These are phyloP conservation scores for Rapana venosa DNA, from an alignment of 2,888 invertebrate species.

Conservation along the genomic window DNA sequence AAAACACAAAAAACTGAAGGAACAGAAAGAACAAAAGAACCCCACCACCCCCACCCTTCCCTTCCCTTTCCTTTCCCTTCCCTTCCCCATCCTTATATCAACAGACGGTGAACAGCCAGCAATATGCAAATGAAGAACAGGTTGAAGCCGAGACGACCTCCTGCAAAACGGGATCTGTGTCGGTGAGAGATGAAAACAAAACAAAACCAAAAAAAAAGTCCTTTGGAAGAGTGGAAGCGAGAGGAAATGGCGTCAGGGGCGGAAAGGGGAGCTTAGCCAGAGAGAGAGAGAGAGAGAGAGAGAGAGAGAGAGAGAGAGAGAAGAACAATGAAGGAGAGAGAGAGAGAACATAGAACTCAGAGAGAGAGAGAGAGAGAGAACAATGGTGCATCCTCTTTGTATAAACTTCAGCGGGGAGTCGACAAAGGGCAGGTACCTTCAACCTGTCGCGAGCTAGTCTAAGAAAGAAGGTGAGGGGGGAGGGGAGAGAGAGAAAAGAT, in stretches of 20 bases:
- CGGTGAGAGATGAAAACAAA: no score
- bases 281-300: no score
- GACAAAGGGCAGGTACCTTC: not conserved
- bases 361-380: no score
- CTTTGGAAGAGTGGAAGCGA: no score
- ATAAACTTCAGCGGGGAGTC: not conserved
- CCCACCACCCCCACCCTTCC: not conserved
- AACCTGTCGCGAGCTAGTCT: not conserved
- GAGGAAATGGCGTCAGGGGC: not conserved
- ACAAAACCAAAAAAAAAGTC: no score
- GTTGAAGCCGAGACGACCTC: conserved; percentile 7
- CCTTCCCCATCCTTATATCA: not conserved
- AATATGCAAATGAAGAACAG: conserved; percentile 27
- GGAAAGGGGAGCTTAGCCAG: not conserved
- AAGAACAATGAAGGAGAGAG: no score
- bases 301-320: no score
- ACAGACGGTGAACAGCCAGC: not conserved
- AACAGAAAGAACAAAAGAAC: not conserved
- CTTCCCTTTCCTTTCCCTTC: not conserved
- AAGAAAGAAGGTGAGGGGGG: not conserved
- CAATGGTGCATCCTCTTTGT: not conserved
- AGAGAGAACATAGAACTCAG: no score
- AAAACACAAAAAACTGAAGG: not conserved
- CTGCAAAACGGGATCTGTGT: not conserved
- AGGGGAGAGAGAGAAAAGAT: not conserved